A percentile compares a stretch with the other conserved stretches of the same genome.
These are phyloP conservation scores for Saccostrea glomerata DNA, from an alignment of 1,140 invertebrate genomes.

Conservation along the genomic window DNA sequence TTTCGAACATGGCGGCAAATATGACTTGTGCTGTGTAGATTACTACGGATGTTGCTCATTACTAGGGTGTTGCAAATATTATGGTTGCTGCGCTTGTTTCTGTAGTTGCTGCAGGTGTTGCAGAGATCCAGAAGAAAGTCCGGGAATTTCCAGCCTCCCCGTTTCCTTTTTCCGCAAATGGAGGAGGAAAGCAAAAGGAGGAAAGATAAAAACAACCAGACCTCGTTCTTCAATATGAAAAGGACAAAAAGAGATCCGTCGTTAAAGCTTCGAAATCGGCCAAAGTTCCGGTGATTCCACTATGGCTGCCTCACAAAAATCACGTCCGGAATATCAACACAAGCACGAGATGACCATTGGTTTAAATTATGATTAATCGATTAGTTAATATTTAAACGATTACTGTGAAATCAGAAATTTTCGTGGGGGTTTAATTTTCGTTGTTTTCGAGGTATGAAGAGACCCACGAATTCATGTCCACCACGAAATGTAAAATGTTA, in stretches of 20 bases:
- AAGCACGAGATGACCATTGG: slow-evolving; percentile 23
- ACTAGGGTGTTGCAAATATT: not conserved
- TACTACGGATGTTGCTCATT: slow-evolving; percentile 44
- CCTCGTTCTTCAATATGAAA: not conserved
- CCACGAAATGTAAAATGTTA: too few species aligned
- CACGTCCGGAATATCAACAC: slow-evolving; percentile 3
- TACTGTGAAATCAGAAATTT: too few species aligned
- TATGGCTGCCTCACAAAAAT: slow-evolving; percentile 39
- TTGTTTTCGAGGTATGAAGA: too few species aligned
- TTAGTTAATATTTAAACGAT: too few species aligned
- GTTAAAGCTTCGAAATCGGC: not conserved
- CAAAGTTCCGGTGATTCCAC: not conserved
- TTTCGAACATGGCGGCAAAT: slow-evolving; percentile 13
- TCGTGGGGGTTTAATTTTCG: too few species aligned
- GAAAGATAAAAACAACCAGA: not conserved
- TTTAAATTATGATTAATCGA: too few species aligned
- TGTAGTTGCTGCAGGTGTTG: slow-evolving; percentile 40
- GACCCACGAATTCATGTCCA: too few species aligned
- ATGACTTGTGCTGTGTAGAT: slow-evolving; percentile 31
- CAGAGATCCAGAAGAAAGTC: slow-evolving; percentile 28
- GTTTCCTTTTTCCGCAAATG: slow-evolving; percentile 14
- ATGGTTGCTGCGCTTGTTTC: slow-evolving; percentile 29
- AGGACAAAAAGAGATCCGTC: not conserved
- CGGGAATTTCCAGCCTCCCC: slow-evolving; percentile 30
- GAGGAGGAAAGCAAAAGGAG: slow-evolving; percentile 24